phyloP scores from a whole-genome alignment of 2,888 invertebrate genomes.

The Daptonema setosum region DNA sequence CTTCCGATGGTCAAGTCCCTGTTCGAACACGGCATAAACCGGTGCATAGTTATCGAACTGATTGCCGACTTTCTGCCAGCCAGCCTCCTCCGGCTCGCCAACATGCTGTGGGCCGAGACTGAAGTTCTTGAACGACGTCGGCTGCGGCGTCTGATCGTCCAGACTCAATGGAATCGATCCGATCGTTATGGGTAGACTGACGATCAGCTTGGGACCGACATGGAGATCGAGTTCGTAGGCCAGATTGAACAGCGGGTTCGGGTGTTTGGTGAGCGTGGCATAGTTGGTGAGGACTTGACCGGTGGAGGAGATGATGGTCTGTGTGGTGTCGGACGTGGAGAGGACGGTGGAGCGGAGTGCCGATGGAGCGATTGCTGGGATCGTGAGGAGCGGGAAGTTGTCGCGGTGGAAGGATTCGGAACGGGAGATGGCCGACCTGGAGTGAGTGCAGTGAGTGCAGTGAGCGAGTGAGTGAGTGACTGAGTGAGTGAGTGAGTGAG shows the following conservation, averaged over 20 bases:
- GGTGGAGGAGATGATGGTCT: not conserved
- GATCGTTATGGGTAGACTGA: not conserved
- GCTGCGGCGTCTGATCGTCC: not conserved
- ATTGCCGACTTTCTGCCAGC: not conserved
- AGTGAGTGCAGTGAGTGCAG: no score
- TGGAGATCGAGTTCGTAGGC: not conserved
- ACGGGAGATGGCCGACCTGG: no score
- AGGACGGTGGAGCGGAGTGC: not conserved
- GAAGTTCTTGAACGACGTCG: not conserved
- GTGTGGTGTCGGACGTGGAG: not conserved
- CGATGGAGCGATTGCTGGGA: not conserved
- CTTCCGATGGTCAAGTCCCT: no score
- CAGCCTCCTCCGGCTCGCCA: not conserved
- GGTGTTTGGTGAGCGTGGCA: not conserved
- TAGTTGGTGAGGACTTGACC: not conserved
- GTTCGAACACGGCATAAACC: no score
- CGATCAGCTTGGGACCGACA: not conserved
- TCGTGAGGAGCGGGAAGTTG: not conserved
- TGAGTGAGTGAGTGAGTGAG: no score
- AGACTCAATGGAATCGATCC: not conserved
- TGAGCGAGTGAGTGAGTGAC: no score
- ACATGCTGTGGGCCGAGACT: not conserved
- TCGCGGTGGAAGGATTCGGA: no score
- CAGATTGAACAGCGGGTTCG: not conserved
- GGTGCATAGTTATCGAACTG: no score